phyloP scores from a whole-genome alignment of 2,797 vertebrate genomes.

The Myotis planiceps region DNA sequence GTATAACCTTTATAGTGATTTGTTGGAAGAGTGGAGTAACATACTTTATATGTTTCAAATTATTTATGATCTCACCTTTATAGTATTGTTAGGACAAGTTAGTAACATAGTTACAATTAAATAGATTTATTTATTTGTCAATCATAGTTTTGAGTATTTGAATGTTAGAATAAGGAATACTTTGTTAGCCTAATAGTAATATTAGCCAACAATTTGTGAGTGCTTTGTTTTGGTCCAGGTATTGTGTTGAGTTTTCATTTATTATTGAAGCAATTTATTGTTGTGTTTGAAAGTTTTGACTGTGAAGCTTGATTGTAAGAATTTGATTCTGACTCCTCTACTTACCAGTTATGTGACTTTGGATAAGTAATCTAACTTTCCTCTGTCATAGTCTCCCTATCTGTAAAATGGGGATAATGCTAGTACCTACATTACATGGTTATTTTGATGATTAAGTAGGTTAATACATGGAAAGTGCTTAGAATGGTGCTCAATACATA shows the following conservation, averaged over 20 bases:
- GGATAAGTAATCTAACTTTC: not conserved
- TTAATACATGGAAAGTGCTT: not conserved
- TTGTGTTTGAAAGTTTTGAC: conserved; percentile 7
- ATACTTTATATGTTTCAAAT: not conserved
- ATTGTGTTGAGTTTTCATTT: not conserved
- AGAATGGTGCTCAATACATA: not conserved
- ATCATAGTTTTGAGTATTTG: conserved; percentile 1
- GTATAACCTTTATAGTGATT: conserved; percentile 20
- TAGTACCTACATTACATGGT: not conserved
- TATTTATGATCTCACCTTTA: not conserved
- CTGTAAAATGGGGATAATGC: not conserved
- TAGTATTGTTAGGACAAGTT: not conserved
- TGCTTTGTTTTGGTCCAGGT: not conserved
- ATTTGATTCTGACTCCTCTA: not conserved
- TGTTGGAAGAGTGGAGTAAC: not conserved
- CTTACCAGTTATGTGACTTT: not conserved
- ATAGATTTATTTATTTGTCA: not conserved
- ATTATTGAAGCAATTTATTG: not conserved
- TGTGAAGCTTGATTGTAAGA: not conserved
- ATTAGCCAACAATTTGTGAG: not conserved
- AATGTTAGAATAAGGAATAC: not conserved
- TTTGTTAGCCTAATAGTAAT: conserved; percentile 24
- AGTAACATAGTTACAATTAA: not conserved
- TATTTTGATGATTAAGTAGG: not conserved
- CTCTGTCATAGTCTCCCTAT: not conserved